Base-by-base conservation (phyloP, 2,797 vertebrate species). In the Dendrocincla fuliginosa region DNA sequence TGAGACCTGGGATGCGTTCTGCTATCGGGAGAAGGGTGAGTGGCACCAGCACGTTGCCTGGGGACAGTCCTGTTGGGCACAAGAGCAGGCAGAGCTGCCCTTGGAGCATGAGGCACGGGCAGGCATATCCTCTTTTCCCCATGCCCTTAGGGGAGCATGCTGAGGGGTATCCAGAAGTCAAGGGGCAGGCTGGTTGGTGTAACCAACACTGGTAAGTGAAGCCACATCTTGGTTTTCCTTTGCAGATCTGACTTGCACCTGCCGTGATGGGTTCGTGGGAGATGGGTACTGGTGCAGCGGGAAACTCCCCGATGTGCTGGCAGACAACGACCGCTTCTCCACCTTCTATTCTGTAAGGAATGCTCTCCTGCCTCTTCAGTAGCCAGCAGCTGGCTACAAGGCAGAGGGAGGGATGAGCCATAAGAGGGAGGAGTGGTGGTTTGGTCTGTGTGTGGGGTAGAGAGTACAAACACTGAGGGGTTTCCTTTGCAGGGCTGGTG, bases 1-100 rank as follows among this genome's bases (percentile, higher is more conserved):
- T 0, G 98, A 98, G 97, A 96, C 39, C 18, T 99, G 99, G 93
- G 99, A 99, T 11, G 98, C 99, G 0, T 99, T 98, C 97, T 99
- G 99, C 98, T 99, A 98, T 97, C 98, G 98, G 6, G 90, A 98
- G 71, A 97, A 93, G 98, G 99, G 99, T 99, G 96, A 84, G 95
- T 35, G 52, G 41, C 2, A 3, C 0, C 2, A 78, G 74, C 33
- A n/a, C 14, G 0, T 19, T 28, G 39, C 39, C 74, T 46, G 33
- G 55, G 68, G 42, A 39, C 3, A 1, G 30, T 52, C 11, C 81
- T 39, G 32, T 37, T 1, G 0, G 55, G 33, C 46, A 71, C 41
- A 24, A 52, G 41, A 24, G 20, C 60, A 60, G 91, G 39, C 18
- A 89, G 50, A 46, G n/a, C 35, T 35, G 67, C 24, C 11, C 74